Evolutionary conservation across 1,140 invertebrate genomes (phyloP).

Genomic region (Oppia nitens): DNA sequence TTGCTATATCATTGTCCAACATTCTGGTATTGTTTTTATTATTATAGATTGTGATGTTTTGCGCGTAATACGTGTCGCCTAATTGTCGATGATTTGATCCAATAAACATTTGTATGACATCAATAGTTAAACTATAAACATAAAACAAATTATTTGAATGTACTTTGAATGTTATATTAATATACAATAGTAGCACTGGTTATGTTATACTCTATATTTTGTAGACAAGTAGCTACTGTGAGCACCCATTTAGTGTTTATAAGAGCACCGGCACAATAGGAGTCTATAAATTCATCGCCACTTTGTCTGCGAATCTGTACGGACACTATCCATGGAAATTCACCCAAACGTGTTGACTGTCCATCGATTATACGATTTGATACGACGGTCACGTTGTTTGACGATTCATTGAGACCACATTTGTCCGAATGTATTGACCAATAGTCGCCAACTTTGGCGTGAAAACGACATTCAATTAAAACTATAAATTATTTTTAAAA

Average conservation of each 20-base stretch:
- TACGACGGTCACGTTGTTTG: background rate
- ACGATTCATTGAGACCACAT: background rate
- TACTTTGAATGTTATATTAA: background rate
- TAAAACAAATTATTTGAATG: background rate
- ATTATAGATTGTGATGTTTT: too few relatives aligned
- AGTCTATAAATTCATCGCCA: background rate
- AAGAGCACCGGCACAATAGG: constrained; percentile 27
- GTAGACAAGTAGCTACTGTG: constrained; percentile 30
- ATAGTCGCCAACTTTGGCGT: background rate
- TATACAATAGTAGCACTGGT: background rate
- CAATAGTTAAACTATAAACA: background rate
- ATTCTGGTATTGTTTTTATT: too few relatives aligned
- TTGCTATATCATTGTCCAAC: too few relatives aligned
- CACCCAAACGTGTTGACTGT: background rate
- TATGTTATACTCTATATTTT: background rate
- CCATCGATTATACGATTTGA: background rate
- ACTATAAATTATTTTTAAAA: too few relatives aligned
- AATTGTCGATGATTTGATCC: too few relatives aligned
- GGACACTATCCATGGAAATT: background rate
- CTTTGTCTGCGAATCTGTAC: background rate
- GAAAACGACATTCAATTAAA: background rate
- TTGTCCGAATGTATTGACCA: background rate
- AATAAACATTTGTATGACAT: background rate
- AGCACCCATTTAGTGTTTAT: constrained; percentile 25
- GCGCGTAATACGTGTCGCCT: too few relatives aligned